Conservation (phyloP, 1,140 invertebrate species). For the Calycopis cecrops region DNA sequence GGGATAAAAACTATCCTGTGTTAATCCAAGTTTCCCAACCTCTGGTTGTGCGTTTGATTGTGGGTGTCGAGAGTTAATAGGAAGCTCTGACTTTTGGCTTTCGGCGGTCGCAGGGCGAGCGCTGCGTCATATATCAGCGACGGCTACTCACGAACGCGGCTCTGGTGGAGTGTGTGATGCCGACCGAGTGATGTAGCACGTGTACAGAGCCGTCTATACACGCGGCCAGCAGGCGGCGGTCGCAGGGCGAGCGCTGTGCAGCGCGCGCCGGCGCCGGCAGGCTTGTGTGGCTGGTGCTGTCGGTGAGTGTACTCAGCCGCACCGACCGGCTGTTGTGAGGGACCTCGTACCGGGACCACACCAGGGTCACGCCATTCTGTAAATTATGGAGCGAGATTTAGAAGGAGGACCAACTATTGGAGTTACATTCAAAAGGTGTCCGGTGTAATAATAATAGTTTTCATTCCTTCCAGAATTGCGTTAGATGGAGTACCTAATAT, state of each 20-base stretch:
- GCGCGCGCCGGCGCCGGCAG: constrained; percentile 49
- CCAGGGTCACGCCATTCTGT: constrained; percentile 57
- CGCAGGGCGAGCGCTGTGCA: constrained; percentile 43
- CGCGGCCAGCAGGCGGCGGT: constrained; percentile 40
- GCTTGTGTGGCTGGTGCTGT: constrained; percentile 35
- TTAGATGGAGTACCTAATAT: too few relatives aligned
- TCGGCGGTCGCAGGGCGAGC: too few relatives aligned
- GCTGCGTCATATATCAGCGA: constrained; percentile 45
- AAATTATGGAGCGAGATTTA: constrained; percentile 12
- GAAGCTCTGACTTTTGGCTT: too few relatives aligned
- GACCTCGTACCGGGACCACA: constrained; percentile 55
- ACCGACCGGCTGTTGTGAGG: constrained; percentile 31
- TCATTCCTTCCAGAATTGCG: too few relatives aligned
- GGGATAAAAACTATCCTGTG: too few relatives aligned
- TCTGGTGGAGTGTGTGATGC: constrained; percentile 47
- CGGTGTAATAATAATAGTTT: too few relatives aligned
- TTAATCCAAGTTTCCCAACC: too few relatives aligned
- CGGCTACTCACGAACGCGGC: constrained; percentile 55
- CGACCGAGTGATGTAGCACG: constrained; percentile 38
- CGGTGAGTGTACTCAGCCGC: constrained; percentile 34
- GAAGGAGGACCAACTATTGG: not conserved
- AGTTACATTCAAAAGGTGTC: constrained; percentile 12
- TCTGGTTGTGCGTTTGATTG: too few relatives aligned
- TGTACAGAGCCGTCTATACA: constrained; percentile 65
- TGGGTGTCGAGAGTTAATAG: too few relatives aligned